A percentile compares a stretch with the other conserved stretches of the same genome.
phyloP scores from a whole-genome alignment of 2,113 vertebrate genomes.

The Merops nubicus region DNA sequence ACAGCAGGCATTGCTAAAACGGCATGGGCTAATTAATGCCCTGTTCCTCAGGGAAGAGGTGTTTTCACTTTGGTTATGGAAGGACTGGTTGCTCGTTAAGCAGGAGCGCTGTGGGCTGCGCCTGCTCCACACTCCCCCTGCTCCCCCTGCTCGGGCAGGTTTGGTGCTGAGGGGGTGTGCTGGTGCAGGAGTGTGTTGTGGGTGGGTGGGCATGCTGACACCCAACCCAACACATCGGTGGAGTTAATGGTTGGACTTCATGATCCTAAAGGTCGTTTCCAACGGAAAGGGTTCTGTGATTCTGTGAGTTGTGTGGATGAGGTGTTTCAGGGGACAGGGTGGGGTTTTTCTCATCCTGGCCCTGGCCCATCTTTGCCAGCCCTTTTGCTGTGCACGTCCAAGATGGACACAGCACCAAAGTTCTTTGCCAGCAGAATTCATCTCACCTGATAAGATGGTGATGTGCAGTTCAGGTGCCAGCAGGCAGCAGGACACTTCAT shows the following conservation, averaged over 20 bases:
- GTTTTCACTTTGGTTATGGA: neutral
- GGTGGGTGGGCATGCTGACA: neutral
- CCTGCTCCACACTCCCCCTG: neutral
- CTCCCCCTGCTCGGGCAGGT: neutral
- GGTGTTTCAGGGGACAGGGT: rapidly evolving
- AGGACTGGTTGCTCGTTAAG: neutral
- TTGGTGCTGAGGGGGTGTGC: neutral
- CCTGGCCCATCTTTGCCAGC: neutral
- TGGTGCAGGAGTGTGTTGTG: rapidly evolving
- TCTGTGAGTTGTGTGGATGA: neutral
- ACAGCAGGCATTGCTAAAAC: conserved; percentile 19
- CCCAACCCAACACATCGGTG: rapidly evolving
- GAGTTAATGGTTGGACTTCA: too few relatives aligned
- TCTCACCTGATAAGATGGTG: neutral
- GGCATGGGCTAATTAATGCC: conserved; percentile 8
- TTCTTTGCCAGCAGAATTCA: neutral
- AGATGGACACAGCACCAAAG: neutral
- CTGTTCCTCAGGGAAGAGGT: neutral
- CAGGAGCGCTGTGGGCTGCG: neutral
- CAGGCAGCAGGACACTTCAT: neutral
- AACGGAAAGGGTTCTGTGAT: too few relatives aligned
- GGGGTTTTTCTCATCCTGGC: neutral
- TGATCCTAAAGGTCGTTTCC: too few relatives aligned
- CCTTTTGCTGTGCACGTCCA: neutral
- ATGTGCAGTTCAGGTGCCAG: neutral